phyloP scores from a whole-genome alignment of 37 sponge, comb jelly and placozoan genomes.

The Oopsacas minuta region DNA sequence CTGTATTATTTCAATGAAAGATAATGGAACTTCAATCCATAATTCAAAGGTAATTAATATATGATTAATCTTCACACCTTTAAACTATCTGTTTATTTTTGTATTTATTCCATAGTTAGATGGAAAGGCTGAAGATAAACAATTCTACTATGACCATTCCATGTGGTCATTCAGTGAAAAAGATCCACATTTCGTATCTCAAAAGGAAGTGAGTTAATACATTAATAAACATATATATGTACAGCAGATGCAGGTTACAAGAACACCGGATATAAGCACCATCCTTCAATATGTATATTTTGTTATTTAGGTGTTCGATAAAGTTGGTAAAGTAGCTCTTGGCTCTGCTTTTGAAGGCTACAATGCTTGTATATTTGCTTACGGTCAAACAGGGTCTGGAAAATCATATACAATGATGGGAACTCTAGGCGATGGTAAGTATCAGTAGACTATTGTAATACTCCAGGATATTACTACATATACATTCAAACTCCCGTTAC shows the following conservation, averaged over 20 bases:
- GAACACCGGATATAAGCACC: background rate
- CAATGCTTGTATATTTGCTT: constrained; percentile 80
- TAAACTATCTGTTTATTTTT: background rate
- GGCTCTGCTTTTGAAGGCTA: constrained; percentile 60
- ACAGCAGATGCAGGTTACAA: background rate
- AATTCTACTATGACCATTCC: constrained; percentile 63
- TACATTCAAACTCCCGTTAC: no score
- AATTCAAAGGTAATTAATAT: background rate
- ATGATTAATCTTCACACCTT: background rate
- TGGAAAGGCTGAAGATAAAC: constrained; percentile 25
- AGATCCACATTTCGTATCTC: constrained; percentile 35
- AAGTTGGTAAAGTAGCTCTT: constrained; percentile 55
- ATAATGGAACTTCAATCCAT: background rate
- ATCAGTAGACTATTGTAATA: no score
- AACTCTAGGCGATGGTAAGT: constrained; percentile 18
- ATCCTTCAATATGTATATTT: background rate
- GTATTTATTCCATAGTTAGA: background rate
- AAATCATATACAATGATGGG: constrained; percentile 91
- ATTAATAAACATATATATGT: background rate
- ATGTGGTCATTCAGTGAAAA: constrained; percentile 54
- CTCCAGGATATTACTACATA: no score
- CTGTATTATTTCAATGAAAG: constrained; percentile 15
- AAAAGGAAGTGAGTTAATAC: constrained; percentile 38
- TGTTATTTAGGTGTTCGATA: constrained; percentile 34
- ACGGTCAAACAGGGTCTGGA: constrained; percentile 83